Evolutionary conservation across 2,113 vertebrate species (phyloP).

Genomic region (Oreotragus oreotragus): DNA sequence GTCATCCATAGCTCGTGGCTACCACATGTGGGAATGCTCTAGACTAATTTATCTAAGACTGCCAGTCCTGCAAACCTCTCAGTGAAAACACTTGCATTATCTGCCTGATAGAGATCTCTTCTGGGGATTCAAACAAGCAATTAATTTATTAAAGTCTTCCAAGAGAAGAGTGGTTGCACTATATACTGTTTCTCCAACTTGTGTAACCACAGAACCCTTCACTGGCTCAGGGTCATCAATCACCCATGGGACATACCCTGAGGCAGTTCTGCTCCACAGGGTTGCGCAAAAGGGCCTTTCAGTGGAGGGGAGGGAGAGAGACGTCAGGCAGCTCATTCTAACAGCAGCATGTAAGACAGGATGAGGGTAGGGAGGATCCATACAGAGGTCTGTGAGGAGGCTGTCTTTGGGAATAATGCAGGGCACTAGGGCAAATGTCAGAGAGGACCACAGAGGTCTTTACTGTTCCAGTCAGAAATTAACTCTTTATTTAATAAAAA

Average conservation of each 20-base stretch:
- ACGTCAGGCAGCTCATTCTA: background rate
- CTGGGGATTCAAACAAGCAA: background rate
- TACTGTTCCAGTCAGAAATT: background rate
- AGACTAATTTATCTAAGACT: background rate
- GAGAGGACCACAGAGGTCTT: background rate
- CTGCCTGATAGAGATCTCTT: background rate
- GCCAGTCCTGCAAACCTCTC: background rate
- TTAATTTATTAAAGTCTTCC: background rate
- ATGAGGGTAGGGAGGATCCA: background rate
- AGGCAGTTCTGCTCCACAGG: fast-evolving
- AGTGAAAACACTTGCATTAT: background rate
- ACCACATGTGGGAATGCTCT: background rate
- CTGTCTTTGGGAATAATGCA: background rate
- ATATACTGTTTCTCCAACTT: background rate
- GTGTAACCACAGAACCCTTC: background rate
- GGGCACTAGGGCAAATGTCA: background rate
- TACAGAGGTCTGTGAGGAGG: background rate
- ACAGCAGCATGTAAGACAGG: background rate
- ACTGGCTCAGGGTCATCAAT: fast-evolving
- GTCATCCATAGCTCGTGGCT: background rate
- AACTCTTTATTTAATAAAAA: background rate
- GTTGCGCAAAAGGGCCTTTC: background rate
- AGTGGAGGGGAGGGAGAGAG: background rate
- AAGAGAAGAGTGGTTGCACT: background rate
- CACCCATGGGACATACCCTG: fast-evolving